These are phyloP conservation scores for Pterophyllum scalare DNA, from an alignment of 2,113 vertebrate species.

Conservation along the genomic window DNA sequence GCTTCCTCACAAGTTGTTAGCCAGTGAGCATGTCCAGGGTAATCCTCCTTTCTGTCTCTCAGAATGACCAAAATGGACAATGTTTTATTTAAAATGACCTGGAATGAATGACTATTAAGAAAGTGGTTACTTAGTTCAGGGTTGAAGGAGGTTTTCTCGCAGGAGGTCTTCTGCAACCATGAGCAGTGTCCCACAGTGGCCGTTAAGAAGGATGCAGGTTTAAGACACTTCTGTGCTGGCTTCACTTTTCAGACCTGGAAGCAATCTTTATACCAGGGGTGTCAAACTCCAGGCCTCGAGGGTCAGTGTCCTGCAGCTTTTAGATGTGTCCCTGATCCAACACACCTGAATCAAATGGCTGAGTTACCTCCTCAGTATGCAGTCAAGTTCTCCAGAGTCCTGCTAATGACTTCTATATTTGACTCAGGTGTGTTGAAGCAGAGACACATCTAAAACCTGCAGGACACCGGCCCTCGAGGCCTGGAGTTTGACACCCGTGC, in stretches of 20 bases:
- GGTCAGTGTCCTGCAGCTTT: too few species aligned
- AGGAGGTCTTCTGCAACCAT: neutral
- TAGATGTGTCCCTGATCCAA: too few species aligned
- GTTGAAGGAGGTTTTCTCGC: neutral
- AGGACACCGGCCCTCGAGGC: too few species aligned
- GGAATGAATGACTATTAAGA: neutral
- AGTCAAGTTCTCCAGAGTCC: too few species aligned
- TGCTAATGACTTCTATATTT: too few species aligned
- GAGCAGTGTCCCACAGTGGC: neutral
- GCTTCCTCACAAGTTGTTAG: fast-evolving
- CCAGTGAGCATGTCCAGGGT: too few species aligned
- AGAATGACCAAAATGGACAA: neutral
- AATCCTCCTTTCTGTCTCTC: neutral
- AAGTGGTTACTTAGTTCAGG: neutral
- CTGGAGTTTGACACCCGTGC: too few species aligned
- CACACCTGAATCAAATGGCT: too few species aligned
- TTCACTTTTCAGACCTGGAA: neutral
- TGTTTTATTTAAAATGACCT: neutral
- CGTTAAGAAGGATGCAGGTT: neutral
- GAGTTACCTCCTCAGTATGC: too few species aligned
- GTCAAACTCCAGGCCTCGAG: too few species aligned
- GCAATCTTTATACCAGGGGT: neutral
- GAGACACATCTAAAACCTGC: too few species aligned
- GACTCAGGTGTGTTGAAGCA: too few species aligned
- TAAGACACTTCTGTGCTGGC: neutral